Evolutionary conservation across 2,888 invertebrate genomes (phyloP), one percentile per base, ranked within the genome.

Genomic region (Pseudeuparius sepicola): DNA sequence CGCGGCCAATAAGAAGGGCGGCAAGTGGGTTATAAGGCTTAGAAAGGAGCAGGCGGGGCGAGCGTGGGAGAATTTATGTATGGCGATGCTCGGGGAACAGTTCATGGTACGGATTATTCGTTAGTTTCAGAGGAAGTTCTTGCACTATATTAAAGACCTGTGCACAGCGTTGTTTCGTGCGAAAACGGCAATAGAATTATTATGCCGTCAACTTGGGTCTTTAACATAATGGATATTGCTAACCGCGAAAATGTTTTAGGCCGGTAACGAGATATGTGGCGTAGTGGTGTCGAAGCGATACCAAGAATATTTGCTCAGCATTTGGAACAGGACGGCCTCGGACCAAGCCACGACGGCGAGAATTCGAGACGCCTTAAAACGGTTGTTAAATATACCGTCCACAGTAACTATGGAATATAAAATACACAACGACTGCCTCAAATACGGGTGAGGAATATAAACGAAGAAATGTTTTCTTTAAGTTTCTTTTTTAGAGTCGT

Each of bases 21-120:
- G 97, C 15, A 96, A 96, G 68, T 98, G 97, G 96, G 69, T 71
- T 49, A 85, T 97, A 45, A 73, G 94, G 48, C 70, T 97, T 59
- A 81, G 89, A 56, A 96, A 96, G 68, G 86, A 90, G 45, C 76
- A 93, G 62, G 89, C 92, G 30, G 90, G 89, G 18, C 77, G 94
- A 44, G 94, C 94, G 57, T 98, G 97, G 97, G 98, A 98, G 65
- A 97, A 97, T 66, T 73, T 98, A 35, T 84, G 97, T 54, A 78
- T 98, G 73, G 97, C 97, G 42, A 92, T 98, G 84, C 67, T 98
- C 49, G 97, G 97, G 3, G 97, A 97, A 64, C 96, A 97, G 70
- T 97, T 97, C 71, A 87, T 94, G 78, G 94, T 62, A 49, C 35
- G 24, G 35, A 13, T 29, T n/a, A n/a, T n/a, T n/a, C n/a, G n/a